A percentile compares a stretch with the other conserved stretches of the same genome.
phyloP scores from a whole-genome alignment of 64 coral and sea anemone genomes.

The Platygyra sinensis region DNA sequence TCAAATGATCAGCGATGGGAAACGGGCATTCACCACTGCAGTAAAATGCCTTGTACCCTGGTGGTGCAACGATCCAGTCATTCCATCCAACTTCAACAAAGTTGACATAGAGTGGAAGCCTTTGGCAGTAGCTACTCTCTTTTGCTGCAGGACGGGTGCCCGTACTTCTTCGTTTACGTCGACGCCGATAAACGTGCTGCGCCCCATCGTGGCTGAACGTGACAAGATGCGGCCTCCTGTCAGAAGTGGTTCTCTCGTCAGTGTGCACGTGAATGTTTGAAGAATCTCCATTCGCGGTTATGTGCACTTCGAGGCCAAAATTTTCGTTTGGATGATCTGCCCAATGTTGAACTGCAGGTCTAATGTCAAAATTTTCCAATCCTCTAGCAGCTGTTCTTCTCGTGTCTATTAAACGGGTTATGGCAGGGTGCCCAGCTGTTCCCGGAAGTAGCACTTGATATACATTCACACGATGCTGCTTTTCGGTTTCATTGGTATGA shows the following conservation, averaged over 20 bases:
- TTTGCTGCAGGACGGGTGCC: background rate
- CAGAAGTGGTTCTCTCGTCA: constrained; percentile 27
- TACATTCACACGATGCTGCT: constrained; percentile 46
- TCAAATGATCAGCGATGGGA: constrained; percentile 84
- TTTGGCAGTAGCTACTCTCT: constrained; percentile 50
- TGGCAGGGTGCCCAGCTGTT: constrained; percentile 33
- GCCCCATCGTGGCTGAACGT: constrained; percentile 77
- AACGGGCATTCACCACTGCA: constrained; percentile 84
- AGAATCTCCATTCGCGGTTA: constrained; percentile 47
- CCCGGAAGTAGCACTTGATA: constrained; percentile 71
- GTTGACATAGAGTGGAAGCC: constrained; percentile 79
- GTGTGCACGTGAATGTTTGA: constrained; percentile 52
- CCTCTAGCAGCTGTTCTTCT: constrained; percentile 40
- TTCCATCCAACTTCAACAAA: constrained; percentile 78
- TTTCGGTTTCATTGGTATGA: background rate
- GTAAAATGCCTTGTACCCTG: constrained; percentile 74
- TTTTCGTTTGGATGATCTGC: constrained; percentile 64
- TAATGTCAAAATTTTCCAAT: constrained; percentile 80
- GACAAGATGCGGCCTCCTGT: constrained; percentile 73
- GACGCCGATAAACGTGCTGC: constrained; percentile 61
- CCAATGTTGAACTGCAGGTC: constrained; percentile 88
- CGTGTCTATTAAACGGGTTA: constrained; percentile 69
- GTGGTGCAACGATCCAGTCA: constrained; percentile 87
- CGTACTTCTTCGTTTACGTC: constrained; percentile 60
- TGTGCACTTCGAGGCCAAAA: constrained; percentile 78